Conservation (phyloP, 1,140 invertebrate genomes). For the Eupeodes corollae region DNA sequence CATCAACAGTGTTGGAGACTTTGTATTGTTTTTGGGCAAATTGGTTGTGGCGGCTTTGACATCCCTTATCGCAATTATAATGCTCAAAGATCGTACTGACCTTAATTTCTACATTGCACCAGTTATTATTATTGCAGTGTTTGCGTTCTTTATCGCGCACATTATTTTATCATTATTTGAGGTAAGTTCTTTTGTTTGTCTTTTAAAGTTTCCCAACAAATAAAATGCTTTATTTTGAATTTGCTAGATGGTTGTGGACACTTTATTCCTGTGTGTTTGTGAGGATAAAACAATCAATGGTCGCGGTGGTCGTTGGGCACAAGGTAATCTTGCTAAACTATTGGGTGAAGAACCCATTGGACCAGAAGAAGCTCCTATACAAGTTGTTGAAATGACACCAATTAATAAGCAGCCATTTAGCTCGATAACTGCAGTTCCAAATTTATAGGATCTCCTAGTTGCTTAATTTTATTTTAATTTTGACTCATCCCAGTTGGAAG, state of each 20-base stretch:
- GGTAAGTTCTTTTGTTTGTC: conserved; percentile 43
- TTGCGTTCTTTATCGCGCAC: conserved; percentile 86
- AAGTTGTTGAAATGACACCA: conserved; percentile 34
- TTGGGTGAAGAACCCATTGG: conserved; percentile 39
- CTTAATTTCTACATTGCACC: conserved; percentile 76
- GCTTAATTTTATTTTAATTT: too few species aligned
- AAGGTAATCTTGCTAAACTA: conserved; percentile 49
- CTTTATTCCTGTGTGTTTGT: conserved; percentile 87
- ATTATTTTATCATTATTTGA: conserved; percentile 88
- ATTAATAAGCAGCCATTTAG: conserved; percentile 36
- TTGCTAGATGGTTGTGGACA: conserved; percentile 86
- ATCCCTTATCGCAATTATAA: conserved; percentile 58
- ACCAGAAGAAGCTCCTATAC: conserved; percentile 28
- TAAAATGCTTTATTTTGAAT: conserved; percentile 4
- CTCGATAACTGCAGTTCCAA: background rate
- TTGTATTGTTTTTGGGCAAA: conserved; percentile 88
- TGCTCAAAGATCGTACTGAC: conserved; percentile 58
- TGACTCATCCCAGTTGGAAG: too few species aligned
- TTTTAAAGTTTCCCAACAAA: background rate
- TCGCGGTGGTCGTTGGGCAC: conserved; percentile 51
- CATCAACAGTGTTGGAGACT: conserved; percentile 89
- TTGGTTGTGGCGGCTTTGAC: conserved; percentile 65
- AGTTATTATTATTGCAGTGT: conserved; percentile 74
- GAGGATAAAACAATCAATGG: conserved; percentile 62
- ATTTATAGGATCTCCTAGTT: too few species aligned